Evolutionary conservation across 1,140 invertebrate genomes (phyloP), one percentile per base, ranked within the genome.

Genomic region (Drosophila ohnishii): DNA sequence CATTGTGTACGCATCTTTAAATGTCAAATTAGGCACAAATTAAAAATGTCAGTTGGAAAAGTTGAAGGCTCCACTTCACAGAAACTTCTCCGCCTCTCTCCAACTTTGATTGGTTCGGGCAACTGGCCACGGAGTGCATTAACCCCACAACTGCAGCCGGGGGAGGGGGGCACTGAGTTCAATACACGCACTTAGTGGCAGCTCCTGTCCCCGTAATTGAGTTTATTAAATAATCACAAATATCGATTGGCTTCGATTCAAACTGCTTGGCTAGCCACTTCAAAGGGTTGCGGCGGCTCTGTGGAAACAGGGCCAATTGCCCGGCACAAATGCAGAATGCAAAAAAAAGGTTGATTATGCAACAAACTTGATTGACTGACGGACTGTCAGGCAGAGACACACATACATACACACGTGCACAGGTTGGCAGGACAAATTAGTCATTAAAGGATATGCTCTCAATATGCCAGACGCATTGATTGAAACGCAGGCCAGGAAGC

Each of bases 141-240:
- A 73, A 84, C 84, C 84, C 55, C 57, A n/a, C 60, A 45, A 40
- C 6, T 53, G 22, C 50, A 37, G 39, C 2, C 9, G 4, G 28
- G 11, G 3, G 19, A 19, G 19, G 19, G 19, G 19, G 3, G 42
- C 40, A 10, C 10, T 16, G 50, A 19, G 32, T 42, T 72, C 56
- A 61, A 73, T 71, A 75, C 62, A 59, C 50, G 72, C 71, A 75
- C 51, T 40, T 47, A 63, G 67, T 28, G 45, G 45, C 10, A 16
- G 59, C 22, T 47, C 60, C 51, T 77, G 69, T 58, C 47, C 37
- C 37, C 42, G 73, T 85, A 80, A 88, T 89, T 88, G 84, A 84
- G 84, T 75, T 84, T 88, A 89, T 88, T 84, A 88, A 88, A 88
- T 88, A 88, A 88, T 88, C 84, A 88, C 82, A 88, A 84, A 88